Evolutionary conservation across 2,888 invertebrate species (phyloP).

Genomic region (Bugula neritina): DNA sequence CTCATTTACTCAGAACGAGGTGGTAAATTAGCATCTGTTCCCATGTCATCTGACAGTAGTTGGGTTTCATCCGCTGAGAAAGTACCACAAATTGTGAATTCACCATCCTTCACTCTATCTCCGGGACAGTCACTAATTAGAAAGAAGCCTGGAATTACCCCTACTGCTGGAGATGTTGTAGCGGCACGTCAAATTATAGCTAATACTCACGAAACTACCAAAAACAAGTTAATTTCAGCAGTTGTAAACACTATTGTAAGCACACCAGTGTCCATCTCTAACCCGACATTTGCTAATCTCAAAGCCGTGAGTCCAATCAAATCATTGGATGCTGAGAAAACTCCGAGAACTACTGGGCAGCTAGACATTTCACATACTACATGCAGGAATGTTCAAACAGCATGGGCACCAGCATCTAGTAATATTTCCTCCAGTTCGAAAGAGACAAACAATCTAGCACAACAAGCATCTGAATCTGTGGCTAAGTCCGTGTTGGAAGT

Average conservation of each 20-base stretch:
- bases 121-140: constrained; percentile 21
- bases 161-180: not conserved
- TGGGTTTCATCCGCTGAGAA: not conserved
- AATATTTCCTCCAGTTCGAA: not conserved
- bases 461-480: not conserved
- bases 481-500: not conserved
- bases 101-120: not conserved
- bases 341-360: not conserved
- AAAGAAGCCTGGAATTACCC: not conserved
- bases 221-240: not conserved
- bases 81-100: not conserved
- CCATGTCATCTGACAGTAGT: not conserved
- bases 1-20: not conserved
- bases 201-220: not conserved
- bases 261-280: not conserved
- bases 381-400: not conserved
- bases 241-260: not conserved
- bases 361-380: not conserved
- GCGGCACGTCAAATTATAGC: not conserved
- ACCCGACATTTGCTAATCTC: not conserved
- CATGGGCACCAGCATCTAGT: not conserved
- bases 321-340: not conserved
- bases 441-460: too few species aligned
- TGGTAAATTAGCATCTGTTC: not conserved
- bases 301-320: not conserved